phyloP scores from a whole-genome alignment of 2,113 vertebrate genomes.

The Neolamprologus sp. region DNA sequence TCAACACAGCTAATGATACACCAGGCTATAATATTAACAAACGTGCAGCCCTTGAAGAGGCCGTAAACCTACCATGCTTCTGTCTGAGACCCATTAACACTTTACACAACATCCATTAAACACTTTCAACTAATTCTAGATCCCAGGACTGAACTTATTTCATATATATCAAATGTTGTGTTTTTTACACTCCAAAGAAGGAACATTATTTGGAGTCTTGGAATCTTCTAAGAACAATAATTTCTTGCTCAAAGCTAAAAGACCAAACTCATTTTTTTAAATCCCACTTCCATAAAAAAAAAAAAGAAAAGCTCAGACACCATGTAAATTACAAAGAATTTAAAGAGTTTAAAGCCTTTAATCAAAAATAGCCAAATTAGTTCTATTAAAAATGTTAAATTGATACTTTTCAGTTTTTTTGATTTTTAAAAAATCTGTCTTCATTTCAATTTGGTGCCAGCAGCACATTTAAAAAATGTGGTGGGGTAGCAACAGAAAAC shows the following conservation, averaged over 20 bases:
- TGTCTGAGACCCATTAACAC: neutral
- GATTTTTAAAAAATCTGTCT: neutral
- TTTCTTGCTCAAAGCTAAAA: neutral
- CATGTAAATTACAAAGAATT: neutral
- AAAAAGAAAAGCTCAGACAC: neutral
- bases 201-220: neutral
- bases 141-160: neutral
- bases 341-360: neutral
- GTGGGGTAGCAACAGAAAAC: neutral
- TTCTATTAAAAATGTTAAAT: neutral
- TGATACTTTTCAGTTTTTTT: neutral
- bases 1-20: slow-evolving; percentile 39
- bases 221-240: neutral
- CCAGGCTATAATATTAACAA: slow-evolving; percentile 7
- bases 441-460: neutral
- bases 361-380: neutral
- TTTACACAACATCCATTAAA: neutral
- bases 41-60: neutral
- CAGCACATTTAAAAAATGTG: neutral
- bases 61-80: slow-evolving; percentile 8
- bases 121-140: neutral
- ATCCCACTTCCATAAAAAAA: neutral
- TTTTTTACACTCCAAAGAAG: neutral
- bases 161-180: neutral
- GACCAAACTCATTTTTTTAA: neutral